A percentile compares a stretch with the other conserved stretches of the same genome.
Conservation (phyloP, 2,113 vertebrate genomes). For the Chionis minor region DNA sequence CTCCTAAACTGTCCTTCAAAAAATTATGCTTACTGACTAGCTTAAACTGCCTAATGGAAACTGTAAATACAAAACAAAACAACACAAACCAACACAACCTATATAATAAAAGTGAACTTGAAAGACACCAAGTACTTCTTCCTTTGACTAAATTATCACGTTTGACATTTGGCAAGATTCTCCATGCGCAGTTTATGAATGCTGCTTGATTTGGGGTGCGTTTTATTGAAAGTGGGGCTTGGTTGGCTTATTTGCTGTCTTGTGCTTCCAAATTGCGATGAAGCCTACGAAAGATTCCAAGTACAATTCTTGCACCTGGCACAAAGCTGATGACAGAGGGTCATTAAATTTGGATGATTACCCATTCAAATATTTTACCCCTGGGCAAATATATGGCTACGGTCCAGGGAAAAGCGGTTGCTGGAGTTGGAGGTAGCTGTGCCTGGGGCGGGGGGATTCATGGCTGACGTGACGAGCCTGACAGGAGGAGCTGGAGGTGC, state of each 20-base stretch:
- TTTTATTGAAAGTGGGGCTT: background rate
- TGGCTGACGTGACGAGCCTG: background rate
- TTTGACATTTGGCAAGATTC: background rate
- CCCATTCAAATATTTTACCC: background rate
- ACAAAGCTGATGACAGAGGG: background rate
- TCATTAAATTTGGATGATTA: conserved; percentile 25
- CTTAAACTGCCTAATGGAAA: background rate
- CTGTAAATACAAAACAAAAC: background rate
- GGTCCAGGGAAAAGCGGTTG: background rate
- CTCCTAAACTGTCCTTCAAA: background rate
- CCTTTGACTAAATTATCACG: rapidly evolving
- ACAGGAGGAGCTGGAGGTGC: background rate
- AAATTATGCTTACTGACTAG: background rate
- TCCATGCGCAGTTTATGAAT: background rate
- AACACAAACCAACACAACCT: background rate
- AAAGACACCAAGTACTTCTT: background rate
- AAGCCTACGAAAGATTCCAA: background rate
- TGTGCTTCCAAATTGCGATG: background rate
- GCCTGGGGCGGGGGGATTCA: background rate
- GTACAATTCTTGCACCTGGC: background rate
- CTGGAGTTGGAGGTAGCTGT: background rate
- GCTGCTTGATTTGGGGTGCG: background rate
- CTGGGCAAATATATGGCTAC: background rate
- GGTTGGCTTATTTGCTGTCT: background rate
- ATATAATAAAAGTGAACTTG: background rate